Evolutionary conservation across 2,797 vertebrate species (phyloP), one percentile per base, ranked within the genome.

Genomic region (Esox masquinongy): DNA sequence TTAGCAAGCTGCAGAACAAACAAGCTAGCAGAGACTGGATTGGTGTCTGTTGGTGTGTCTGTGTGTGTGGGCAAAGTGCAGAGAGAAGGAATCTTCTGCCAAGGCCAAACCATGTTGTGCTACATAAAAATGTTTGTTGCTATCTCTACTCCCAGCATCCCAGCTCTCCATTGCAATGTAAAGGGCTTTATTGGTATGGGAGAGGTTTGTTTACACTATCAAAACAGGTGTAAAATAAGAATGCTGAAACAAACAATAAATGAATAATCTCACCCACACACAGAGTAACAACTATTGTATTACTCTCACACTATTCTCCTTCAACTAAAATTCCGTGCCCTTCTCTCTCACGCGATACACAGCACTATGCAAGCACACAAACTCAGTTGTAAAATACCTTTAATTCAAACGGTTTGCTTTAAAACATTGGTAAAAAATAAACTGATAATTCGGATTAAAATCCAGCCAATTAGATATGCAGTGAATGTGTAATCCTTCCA

Each of bases 111-210:
- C 3, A 43, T 15, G 74, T 76, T 76, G 83, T 88, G 83, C 84
- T 72, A 88, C 87, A 83, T 79, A 82, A 80, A 82, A 79, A 77
- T 78, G 78, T 79, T 78, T 77, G 80, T 39, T 39, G 29, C 81
- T 81, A 87, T 83, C 77, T 83, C 79, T 80, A 81, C 83, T 80
- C 83, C 80, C 83, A 47, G 72, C 68, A 71, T 73, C 69, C 29
- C 11, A 75, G 56, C 15, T 39, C 39, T 31, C 19, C 43, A 43
- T 43, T 43, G 2, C 1, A 43, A 43, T 43, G 1, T 43, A 43
- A 43, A 43, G 43, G 43, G 43, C 43, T 43, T 43, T 43, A 4
- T 9, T 43, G 11, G 43, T 5, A 43, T 43, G 43, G 8, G 3
- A 43, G 43, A 1, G 2, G 43, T 43, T 43, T 43, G 43, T 34